Percentiles rank a stretch among this genome's conserved stretches.
phyloP scores from a whole-genome alignment of 2,113 vertebrate species.

The Electrona antarctica region DNA sequence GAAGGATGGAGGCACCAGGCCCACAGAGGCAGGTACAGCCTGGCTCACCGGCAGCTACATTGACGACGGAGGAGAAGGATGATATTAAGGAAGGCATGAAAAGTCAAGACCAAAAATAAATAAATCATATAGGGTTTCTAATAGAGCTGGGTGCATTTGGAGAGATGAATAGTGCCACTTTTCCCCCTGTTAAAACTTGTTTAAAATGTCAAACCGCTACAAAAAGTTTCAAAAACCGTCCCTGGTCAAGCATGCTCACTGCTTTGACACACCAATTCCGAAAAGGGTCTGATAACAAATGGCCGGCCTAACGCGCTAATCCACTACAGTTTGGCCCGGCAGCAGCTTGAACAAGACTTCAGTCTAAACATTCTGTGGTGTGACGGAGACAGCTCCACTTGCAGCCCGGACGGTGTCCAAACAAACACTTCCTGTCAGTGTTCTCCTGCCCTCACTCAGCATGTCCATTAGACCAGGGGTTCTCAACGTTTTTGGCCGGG shows the following conservation, averaged over 20 bases:
- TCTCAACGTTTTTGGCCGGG: too few relatives aligned
- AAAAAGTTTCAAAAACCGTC: too few relatives aligned
- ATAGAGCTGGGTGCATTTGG: too few relatives aligned
- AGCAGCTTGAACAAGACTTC: not conserved
- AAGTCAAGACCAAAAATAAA: not conserved
- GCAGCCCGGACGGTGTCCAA: not conserved
- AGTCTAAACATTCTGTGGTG: not conserved
- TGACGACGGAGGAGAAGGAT: not conserved
- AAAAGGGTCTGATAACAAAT: not conserved
- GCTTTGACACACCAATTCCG: too few relatives aligned
- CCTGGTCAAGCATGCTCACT: too few relatives aligned
- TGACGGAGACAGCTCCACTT: not conserved
- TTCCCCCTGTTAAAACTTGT: too few relatives aligned
- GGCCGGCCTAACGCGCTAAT: not conserved
- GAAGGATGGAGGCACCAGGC: constrained; percentile 91
- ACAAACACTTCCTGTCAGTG: not conserved
- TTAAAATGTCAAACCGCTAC: too few relatives aligned
- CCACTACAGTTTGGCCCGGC: too few relatives aligned
- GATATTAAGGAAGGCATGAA: not conserved
- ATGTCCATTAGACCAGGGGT: not conserved
- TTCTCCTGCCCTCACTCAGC: not conserved
- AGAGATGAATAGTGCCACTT: too few relatives aligned
- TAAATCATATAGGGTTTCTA: not conserved
- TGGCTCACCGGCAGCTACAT: constrained; percentile 91
- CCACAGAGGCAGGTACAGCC: constrained; percentile 88